Conservation (phyloP, 2,797 vertebrate species). For the Halcyon badia region DNA sequence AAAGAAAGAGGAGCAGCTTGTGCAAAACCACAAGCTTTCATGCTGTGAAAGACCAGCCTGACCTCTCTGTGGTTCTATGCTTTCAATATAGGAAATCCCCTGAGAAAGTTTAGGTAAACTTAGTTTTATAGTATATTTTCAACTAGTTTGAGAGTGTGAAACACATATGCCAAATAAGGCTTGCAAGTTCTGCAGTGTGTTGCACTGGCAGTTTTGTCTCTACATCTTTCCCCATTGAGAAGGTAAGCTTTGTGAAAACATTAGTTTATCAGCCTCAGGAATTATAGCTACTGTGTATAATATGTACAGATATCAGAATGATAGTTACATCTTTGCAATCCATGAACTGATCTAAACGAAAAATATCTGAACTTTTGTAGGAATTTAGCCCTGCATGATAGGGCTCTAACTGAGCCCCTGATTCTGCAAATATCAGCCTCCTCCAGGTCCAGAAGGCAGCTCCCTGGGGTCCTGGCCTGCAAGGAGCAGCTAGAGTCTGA, state of each 20-base stretch:
- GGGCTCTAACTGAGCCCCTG: not conserved
- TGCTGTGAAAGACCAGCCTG: not conserved
- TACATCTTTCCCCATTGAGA: not conserved
- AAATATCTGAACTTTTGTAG: not conserved
- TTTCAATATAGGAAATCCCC: conserved; percentile 27
- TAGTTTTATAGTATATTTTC: not conserved
- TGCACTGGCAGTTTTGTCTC: not conserved
- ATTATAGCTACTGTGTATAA: not conserved
- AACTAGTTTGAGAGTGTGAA: not conserved
- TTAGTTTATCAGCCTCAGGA: not conserved
- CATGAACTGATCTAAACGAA: not conserved
- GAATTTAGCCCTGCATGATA: not conserved
- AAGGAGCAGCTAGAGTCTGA: not conserved
- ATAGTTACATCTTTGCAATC: not conserved
- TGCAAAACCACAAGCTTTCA: not conserved
- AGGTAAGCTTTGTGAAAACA: not conserved
- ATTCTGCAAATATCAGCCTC: not conserved
- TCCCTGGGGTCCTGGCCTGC: not conserved
- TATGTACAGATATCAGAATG: too few species aligned
- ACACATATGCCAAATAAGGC: not conserved
- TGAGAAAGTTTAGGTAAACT: conserved; percentile 30
- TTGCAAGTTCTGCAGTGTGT: not conserved
- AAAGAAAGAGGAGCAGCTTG: not conserved
- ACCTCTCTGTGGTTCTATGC: not conserved
- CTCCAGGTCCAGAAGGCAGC: not conserved